phyloP scores from a whole-genome alignment of 2,113 vertebrate genomes.

The Xerus inauris region DNA sequence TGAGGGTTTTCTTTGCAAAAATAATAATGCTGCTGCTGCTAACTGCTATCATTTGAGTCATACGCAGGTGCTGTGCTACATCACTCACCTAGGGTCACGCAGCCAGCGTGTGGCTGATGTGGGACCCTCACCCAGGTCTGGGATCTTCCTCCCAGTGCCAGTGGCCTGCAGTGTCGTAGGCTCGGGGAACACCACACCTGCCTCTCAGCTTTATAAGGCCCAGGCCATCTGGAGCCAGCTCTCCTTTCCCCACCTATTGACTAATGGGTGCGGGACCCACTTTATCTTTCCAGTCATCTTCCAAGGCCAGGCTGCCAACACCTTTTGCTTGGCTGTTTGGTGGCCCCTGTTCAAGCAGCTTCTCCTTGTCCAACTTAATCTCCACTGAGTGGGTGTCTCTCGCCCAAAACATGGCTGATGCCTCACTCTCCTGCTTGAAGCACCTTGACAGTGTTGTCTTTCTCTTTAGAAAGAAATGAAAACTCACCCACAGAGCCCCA shows the following conservation, averaged over 20 bases:
- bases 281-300: background rate
- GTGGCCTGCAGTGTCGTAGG: background rate
- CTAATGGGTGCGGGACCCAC: fast-evolving
- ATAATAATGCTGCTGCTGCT: background rate
- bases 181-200: background rate
- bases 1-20: background rate
- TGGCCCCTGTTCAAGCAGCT: background rate
- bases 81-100: background rate
- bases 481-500: background rate
- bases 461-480: background rate
- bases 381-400: background rate
- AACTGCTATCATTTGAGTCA: background rate
- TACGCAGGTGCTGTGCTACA: background rate
- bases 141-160: background rate
- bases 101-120: too few relatives aligned
- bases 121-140: background rate
- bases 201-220: too few relatives aligned
- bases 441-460: background rate
- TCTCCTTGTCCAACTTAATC: background rate
- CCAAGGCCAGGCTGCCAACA: background rate
- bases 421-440: background rate
- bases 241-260: fast-evolving
- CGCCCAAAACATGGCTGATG: background rate
- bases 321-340: background rate
- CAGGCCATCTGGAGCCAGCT: too few relatives aligned